These are phyloP conservation scores for Leucosticte australis DNA, from an alignment of 2,113 vertebrate species.

Conservation along the genomic window DNA sequence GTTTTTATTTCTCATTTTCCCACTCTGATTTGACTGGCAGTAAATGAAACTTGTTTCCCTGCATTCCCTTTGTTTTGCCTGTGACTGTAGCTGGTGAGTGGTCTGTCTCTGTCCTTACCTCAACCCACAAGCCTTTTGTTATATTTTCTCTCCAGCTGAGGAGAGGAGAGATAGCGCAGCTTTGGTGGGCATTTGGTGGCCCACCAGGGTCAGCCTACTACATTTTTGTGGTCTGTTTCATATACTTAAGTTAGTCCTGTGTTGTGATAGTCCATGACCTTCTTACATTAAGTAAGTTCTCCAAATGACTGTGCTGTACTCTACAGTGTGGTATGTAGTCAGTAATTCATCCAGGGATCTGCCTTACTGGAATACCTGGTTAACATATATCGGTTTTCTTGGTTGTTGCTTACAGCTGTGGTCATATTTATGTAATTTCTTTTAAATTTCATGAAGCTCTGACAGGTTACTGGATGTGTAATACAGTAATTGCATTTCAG, in stretches of 20 bases:
- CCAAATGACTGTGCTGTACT: background rate
- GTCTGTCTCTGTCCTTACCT: background rate
- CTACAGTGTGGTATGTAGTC: background rate
- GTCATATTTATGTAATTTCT: background rate
- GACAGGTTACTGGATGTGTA: background rate
- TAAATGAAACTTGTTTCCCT: background rate
- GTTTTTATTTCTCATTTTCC: background rate
- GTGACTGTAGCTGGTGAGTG: background rate
- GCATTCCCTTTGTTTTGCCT: background rate
- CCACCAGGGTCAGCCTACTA: background rate
- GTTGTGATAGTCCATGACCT: background rate
- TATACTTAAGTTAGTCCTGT: background rate
- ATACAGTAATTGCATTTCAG: background rate
- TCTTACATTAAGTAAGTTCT: background rate
- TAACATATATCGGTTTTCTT: background rate
- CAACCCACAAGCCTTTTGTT: background rate
- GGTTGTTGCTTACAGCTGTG: background rate
- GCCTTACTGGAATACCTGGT: background rate
- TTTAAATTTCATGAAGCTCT: background rate
- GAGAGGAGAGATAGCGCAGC: background rate
- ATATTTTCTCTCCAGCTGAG: background rate
- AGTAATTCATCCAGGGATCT: background rate
- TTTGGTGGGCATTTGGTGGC: background rate
- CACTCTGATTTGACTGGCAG: background rate
- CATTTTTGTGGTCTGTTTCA: background rate